phyloP scores from a whole-genome alignment of 2,888 invertebrate genomes.

The Bembecia ichneumoniformis region DNA sequence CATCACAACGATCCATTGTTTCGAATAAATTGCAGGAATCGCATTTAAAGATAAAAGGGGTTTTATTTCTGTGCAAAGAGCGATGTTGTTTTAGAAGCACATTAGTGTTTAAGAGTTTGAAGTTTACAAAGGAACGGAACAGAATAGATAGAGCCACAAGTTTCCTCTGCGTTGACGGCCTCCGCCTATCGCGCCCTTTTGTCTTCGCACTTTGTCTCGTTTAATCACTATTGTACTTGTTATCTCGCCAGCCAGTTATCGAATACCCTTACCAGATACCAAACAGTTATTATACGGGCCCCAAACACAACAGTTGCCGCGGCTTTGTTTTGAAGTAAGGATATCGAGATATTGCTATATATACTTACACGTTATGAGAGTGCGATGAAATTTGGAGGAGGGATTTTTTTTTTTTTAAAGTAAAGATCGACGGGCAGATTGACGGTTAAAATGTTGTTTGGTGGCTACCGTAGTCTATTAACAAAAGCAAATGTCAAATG shows the following conservation, averaged over 20 bases:
- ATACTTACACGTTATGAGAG: slow-evolving; percentile 5
- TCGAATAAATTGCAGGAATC: slow-evolving; percentile 38
- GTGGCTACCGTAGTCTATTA: too few species aligned
- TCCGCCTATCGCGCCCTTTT: slow-evolving; percentile 21
- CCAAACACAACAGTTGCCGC: slow-evolving; percentile 23
- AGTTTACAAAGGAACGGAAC: slow-evolving; percentile 32
- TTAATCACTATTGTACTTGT: slow-evolving; percentile 40
- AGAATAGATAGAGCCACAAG: slow-evolving; percentile 16
- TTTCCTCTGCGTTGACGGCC: slow-evolving; percentile 30
- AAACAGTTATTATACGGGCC: slow-evolving; percentile 43
- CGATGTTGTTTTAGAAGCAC: slow-evolving; percentile 32
- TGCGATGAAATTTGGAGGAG: not conserved
- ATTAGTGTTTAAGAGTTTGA: slow-evolving; percentile 37
- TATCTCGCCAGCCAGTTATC: slow-evolving; percentile 36
- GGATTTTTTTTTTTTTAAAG: too few species aligned
- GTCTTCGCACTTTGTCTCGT: slow-evolving; percentile 36
- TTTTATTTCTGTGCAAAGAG: slow-evolving; percentile 39
- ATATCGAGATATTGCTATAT: slow-evolving; percentile 30
- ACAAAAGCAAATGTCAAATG: too few species aligned
- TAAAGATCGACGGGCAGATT: too few species aligned
- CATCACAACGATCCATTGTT: slow-evolving; percentile 39
- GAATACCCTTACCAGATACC: slow-evolving; percentile 15
- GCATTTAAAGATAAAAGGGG: slow-evolving; percentile 37
- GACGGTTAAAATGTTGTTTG: too few species aligned
- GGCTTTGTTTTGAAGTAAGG: slow-evolving; percentile 30